Base-by-base conservation (phyloP, 2,797 vertebrate species). In the Allobates femoralis region DNA sequence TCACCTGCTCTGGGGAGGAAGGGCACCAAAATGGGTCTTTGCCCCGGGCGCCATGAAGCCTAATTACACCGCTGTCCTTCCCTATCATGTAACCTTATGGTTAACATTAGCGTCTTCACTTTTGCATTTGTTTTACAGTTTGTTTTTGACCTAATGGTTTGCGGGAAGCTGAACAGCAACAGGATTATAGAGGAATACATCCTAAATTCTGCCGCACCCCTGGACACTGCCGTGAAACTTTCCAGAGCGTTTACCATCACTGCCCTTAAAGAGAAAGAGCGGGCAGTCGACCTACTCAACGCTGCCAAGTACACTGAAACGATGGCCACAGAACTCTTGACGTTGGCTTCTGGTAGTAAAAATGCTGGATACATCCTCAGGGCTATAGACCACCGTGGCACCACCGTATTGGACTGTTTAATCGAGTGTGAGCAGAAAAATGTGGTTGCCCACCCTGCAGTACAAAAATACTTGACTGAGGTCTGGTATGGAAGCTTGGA, bases 111-210 rank as follows among this genome's bases (percentile, higher is more conserved):
- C 15, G 2, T 16, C n/a, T 21, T 46, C 4, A 26, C 5, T 6
- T 74, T 74, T 6, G 34, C 26, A 0, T 66, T 77, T 16, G 14
- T 73, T 67, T 84, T 88, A 34, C 79, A 92, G 91, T 93, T 93
- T 71, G 86, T 93, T 21, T 91, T 93, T 64, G 92, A 93, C 85
- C 88, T 93, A 83, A 93, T 93, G 92, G 91, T 93, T 21, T 93
- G 92, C 3, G 91, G 92, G 26, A 91, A 89, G 51, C 87, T 93
- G 79, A 93, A 91, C 78, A 80, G 82, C 32, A 91, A 93, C 88
- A 53, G 82, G 5, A 87, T 90, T 19, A 89, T 92, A 75, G 90
- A 92, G 53, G 92, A 93, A 84, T 87, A 92, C 19, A 89, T 92
- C 30, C 89, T 93, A 28, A 90, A 92, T 78, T 92, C 91, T 0